Conservation (phyloP, 1,140 invertebrate genomes). For the Halictus rubicundus region DNA sequence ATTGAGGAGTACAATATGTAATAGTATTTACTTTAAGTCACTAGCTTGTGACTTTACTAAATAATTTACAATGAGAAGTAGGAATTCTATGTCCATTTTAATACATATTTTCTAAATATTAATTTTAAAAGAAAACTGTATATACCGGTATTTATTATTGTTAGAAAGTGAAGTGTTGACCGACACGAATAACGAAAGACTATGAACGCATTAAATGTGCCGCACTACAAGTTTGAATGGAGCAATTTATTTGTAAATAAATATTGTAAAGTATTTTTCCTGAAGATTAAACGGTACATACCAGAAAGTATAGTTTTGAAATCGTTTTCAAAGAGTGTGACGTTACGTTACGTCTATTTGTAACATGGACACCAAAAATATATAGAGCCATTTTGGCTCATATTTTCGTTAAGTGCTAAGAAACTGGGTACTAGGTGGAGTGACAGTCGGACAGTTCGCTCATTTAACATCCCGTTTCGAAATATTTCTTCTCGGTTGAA, state of each 20-base stretch:
- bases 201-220: too few species aligned
- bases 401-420: conserved; percentile 67
- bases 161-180: too few species aligned
- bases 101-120: too few species aligned
- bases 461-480: conserved; percentile 75
- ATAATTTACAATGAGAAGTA: too few species aligned
- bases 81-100: too few species aligned
- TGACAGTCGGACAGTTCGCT: conserved; percentile 77
- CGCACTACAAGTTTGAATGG: too few species aligned
- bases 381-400: conserved; percentile 47
- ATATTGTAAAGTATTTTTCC: background rate
- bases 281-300: background rate
- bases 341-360: conserved; percentile 38
- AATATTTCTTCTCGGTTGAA: conserved; percentile 71
- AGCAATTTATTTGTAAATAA: conserved; percentile 5
- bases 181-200: too few species aligned
- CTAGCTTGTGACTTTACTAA: too few species aligned
- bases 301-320: conserved; percentile 4
- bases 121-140: too few species aligned
- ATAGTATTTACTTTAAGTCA: background rate
- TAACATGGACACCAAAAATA: conserved; percentile 46
- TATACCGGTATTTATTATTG: too few species aligned
- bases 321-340: conserved; percentile 12
- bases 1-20: background rate
- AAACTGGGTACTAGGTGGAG: conserved; percentile 68